Base-by-base conservation (phyloP, 2,113 vertebrate species). In the Scytalopus superciliaris region DNA sequence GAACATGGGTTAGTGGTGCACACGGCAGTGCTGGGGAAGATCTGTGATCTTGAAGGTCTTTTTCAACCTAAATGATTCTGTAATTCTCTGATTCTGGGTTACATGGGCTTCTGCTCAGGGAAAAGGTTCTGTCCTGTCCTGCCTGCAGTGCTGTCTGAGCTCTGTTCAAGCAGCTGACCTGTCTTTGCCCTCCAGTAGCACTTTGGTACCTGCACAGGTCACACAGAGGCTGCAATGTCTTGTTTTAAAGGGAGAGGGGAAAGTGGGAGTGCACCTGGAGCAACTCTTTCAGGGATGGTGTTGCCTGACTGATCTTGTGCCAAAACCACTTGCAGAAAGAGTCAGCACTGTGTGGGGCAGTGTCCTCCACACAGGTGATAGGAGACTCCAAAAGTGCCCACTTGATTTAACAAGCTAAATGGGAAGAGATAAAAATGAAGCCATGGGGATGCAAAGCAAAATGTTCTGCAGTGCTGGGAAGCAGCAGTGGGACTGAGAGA, bases 321-420 rank as follows among this genome's bases (percentile, higher is more conserved):
- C n/a, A 44, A 40, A 59, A 39, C 33, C 24, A 8, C 40, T n/a
- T n/a, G n/a, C n/a, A n/a, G n/a, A n/a, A n/a, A n/a, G n/a, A n/a
- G n/a, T n/a, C n/a, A n/a, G n/a, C 2, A 2, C 23, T 40, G 55
- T 70, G 50, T 39, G 52, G 57, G 72, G 30, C 37, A 53, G 45
- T 2, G 0, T 53, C 30, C 35, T 63, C 24, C 42, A 14, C 8
- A 0, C 30, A 39, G 64, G 14, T 64, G 50, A 39, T 31, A 14
- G 0, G 0, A 77, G 39, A 22, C 18, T 50, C 25, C 24, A 18
- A 70, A 77, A 64, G 17, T 40, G 27, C n/a, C 21, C 0, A 0
- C 21, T 72, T 45, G 31, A 13, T 82, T 64, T 77, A 35, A 57
- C 50, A 59, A n/a, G 22, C 37, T 45, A n/a, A n/a, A 23, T 3